Base-by-base conservation (phyloP, 1,140 invertebrate genomes). In the Drosophila santomea region DNA sequence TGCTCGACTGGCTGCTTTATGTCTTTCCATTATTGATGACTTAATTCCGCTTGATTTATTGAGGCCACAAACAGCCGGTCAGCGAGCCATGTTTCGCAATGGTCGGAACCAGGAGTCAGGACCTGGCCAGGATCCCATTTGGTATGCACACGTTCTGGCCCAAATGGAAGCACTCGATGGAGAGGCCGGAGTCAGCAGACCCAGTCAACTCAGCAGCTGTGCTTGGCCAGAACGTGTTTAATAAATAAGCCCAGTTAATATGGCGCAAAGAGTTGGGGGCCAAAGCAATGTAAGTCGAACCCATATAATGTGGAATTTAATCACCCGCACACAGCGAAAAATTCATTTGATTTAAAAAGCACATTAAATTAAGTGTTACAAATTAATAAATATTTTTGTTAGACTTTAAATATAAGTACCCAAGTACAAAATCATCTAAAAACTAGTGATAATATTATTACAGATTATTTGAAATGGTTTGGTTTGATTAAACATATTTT, bases 11-110 rank as follows among this genome's bases (percentile, higher is more conserved):
- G 25, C 83, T 88, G 83, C 75, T 88, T 86, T 86, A 86, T 86
- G 83, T 83, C 83, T 79, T 82, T 83, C 66, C 83, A 86, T 86
- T 86, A 86, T 86, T 86, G 83, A 86, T 86, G 83, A 78, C 83
- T 86, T 86, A 86, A 86, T 86, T 88, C 83, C 83, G 35, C 75
- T 86, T 86, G 83, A 86, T 86, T 86, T 86, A 86, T 86, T 88
- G 83, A 88, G 83, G 83, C 83, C 83, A 86, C 83, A 86, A 88
- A 83, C 83, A 86, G 71, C 78, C 78, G 79, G 38, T 52, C 48
- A 44, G 47, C 14, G 41, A 35, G 64, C 55, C 50, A 60, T 63
- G 63, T 48, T 43, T 61, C 61, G 43, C 58, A 55, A 43, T 64
- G 61, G 41, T 58, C 56, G 44, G 59, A 11, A 54, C 28, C 61